Evolutionary conservation across 37 sponge, comb jelly and placozoan genomes (phyloP).

Genomic region (Cliona cf. orientalis): DNA sequence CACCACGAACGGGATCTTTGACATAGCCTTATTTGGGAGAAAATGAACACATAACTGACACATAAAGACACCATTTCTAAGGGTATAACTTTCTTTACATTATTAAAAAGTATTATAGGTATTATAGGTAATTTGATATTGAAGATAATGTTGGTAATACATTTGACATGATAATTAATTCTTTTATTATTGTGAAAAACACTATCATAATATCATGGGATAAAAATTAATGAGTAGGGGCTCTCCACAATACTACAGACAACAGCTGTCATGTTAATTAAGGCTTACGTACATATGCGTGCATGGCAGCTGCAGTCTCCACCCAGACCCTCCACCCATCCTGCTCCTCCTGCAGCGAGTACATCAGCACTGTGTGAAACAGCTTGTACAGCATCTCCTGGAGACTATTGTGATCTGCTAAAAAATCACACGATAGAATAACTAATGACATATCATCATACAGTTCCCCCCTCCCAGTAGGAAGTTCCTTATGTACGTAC

Average conservation of each 20-base stretch:
- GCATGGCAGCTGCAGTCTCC: constrained; percentile 69
- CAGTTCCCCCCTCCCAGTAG: neutral
- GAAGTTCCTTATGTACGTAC: neutral
- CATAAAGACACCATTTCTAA: no score
- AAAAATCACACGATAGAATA: neutral
- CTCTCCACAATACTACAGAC: neutral
- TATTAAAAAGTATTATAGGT: no score
- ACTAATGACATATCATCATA: neutral
- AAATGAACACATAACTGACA: no score
- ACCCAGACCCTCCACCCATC: constrained; percentile 91
- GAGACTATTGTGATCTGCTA: constrained; percentile 48
- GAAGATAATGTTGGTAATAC: no score
- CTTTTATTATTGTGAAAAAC: no score
- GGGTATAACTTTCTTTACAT: no score
- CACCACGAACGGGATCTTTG: no score
- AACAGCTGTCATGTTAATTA: neutral
- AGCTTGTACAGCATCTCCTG: constrained; percentile 58
- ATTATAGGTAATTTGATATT: no score
- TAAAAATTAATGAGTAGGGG: no score
- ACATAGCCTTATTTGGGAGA: no score
- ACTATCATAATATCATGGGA: neutral
- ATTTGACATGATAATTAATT: no score
- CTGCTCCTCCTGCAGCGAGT: constrained; percentile 72
- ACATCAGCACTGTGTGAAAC: constrained; percentile 63
- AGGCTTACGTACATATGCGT: constrained; percentile 56